Conservation (phyloP, 2,888 invertebrate species). For the Leptodirus hochenwartii region DNA sequence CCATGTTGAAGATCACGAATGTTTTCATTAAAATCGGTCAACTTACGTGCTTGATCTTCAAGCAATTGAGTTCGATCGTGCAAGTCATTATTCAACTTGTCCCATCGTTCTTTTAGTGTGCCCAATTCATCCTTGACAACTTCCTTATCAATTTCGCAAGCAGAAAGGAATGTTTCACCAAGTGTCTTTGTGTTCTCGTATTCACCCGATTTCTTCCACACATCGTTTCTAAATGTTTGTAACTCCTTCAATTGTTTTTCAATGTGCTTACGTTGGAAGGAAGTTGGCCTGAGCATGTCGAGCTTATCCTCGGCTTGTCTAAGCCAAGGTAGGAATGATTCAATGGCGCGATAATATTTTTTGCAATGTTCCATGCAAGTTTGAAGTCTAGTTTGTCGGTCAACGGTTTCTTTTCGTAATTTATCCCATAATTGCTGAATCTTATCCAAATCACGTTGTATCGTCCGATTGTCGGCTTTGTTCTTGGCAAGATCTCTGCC, state of each 20-base stretch:
- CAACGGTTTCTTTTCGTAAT: slow-evolving; percentile 70
- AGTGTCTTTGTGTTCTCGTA: slow-evolving; percentile 74
- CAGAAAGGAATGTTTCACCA: slow-evolving; percentile 73
- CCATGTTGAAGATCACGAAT: slow-evolving; percentile 70
- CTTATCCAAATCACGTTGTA: slow-evolving; percentile 68
- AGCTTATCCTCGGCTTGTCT: slow-evolving; percentile 72
- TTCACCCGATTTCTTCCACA: slow-evolving; percentile 86
- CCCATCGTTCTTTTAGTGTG: slow-evolving; percentile 76
- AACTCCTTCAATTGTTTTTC: slow-evolving; percentile 77
- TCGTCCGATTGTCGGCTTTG: slow-evolving; percentile 35
- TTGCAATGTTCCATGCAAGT: slow-evolving; percentile 84
- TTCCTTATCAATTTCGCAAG: slow-evolving; percentile 84
- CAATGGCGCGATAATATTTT: slow-evolving; percentile 73
- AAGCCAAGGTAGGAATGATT: slow-evolving; percentile 77
- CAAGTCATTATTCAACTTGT: slow-evolving; percentile 70
- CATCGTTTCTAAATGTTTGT: slow-evolving; percentile 78
- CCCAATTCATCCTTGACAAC: slow-evolving; percentile 67
- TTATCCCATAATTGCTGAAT: slow-evolving; percentile 87
- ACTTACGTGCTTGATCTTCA: slow-evolving; percentile 64
- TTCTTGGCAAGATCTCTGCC: slow-evolving; percentile 47
- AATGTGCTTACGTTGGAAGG: slow-evolving; percentile 69
- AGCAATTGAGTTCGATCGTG: slow-evolving; percentile 58
- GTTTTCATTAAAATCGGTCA: slow-evolving; percentile 73
- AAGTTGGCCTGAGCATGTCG: slow-evolving; percentile 55
- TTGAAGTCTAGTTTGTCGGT: slow-evolving; percentile 70